Evolutionary conservation across 2,113 vertebrate genomes (phyloP), one percentile per base, ranked within the genome.

Genomic region (Rhineura floridana): DNA sequence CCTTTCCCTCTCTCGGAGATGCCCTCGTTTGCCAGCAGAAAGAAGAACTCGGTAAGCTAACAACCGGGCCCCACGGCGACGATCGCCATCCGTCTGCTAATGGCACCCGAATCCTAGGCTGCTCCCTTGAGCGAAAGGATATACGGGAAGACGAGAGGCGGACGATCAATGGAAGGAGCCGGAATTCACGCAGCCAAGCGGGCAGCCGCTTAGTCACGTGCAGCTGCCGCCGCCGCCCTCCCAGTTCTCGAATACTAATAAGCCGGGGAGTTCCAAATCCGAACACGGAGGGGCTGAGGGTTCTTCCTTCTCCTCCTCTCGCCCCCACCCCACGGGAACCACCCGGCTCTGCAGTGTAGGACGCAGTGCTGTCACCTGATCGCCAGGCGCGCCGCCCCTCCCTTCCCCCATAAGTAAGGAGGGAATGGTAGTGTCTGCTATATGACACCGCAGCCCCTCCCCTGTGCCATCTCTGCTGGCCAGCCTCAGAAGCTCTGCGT

Each of bases 401-500:
- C 48, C 91, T 93, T 90, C 94, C 88, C 90, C 93, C 80, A 88
- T 91, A 89, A 93, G 84, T 81, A 92, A 91, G 93, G 94, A 89
- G 91, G 91, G 92, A 96, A 96, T 98, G 98, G 98, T 98, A 97
- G 97, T 95, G 98, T 97, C 97, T 98, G 96, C 96, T 95, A 96
- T 97, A 97, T 98, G 98, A 98, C 97, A 98, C 98, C 98, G 97
- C 98, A 98, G 97, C 97, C 97, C 97, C 96, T 97, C 96, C 98
- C 97, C 97, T 95, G 97, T 97, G 97, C 95, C 95, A 69, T 39
- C 46, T 96, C 96, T 93, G 93, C 91, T 87, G 92, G 91, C 70
- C 88, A 88, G 89, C 84, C 50, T 77, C 81, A 4, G 50, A 23
- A n/a, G 65, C 3, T 19, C 46, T 10, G 46, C 62, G 23, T 44